Conservation (phyloP, 2,888 invertebrate genomes). For the Syritta pipiens region DNA sequence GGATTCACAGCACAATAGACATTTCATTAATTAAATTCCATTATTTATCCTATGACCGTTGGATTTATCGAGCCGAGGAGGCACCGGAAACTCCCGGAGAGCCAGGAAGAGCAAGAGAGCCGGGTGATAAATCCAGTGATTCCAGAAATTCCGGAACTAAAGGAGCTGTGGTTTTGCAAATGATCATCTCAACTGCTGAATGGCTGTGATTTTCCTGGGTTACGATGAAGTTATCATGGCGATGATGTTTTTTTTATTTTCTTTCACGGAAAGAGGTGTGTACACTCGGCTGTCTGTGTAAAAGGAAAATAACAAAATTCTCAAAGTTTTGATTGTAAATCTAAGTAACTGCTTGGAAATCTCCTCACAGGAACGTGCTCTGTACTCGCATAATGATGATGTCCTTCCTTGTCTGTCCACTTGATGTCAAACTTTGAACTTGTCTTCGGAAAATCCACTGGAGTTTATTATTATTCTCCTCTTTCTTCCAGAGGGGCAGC, state of each 20-base stretch:
- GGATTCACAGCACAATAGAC: constrained; percentile 51
- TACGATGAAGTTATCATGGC: no score
- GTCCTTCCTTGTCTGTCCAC: constrained; percentile 49
- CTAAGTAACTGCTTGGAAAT: constrained; percentile 34
- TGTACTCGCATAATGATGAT: constrained; percentile 59
- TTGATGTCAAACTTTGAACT: constrained; percentile 65
- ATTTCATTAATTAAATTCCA: constrained; percentile 68
- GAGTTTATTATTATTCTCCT: constrained; percentile 48
- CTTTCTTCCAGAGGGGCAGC: neutral
- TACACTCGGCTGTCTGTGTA: constrained; percentile 9
- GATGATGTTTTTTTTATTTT: neutral
- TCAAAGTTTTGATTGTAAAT: constrained; percentile 46
- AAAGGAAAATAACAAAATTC: constrained; percentile 6
- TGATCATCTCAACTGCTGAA: constrained; percentile 16
- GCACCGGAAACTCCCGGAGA: neutral
- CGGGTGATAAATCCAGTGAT: constrained; percentile 37
- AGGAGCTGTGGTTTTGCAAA: constrained; percentile 26
- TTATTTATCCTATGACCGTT: constrained; percentile 60
- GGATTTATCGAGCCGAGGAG: constrained; percentile 45
- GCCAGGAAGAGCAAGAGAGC: neutral
- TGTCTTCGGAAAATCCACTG: constrained; percentile 51
- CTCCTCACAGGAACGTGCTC: constrained; percentile 37
- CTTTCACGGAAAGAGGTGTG: neutral
- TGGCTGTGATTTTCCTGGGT: constrained; percentile 8
- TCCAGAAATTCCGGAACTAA: constrained; percentile 38